Evolutionary conservation across 1,140 invertebrate species (phyloP).

Genomic region (Drosophila ironensis): DNA sequence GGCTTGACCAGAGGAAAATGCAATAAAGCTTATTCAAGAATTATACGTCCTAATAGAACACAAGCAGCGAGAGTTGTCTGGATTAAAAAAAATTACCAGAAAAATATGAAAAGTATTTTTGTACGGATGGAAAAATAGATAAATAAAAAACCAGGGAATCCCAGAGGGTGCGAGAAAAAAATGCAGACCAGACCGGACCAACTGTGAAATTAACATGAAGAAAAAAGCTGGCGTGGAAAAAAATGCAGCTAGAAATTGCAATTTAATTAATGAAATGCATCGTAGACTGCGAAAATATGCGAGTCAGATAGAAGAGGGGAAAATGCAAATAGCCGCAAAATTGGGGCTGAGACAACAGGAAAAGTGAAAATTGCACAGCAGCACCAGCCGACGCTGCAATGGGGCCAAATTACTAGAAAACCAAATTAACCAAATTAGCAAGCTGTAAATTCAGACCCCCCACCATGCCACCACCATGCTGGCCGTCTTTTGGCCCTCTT

Average conservation of each 20-base stretch:
- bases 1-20: slow-evolving; percentile 2
- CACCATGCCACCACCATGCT: too few species aligned
- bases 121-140: too few species aligned
- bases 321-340: slow-evolving; percentile 41
- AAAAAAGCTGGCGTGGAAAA: slow-evolving; percentile 13
- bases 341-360: slow-evolving; percentile 8
- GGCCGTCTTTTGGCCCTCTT: slow-evolving; percentile 1
- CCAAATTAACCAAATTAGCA: slow-evolving; percentile 76
- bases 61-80: not conserved
- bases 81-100: not conserved
- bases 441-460: slow-evolving; percentile 53
- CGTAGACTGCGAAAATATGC: slow-evolving; percentile 48
- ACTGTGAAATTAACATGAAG: slow-evolving; percentile 56
- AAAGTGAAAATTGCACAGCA: slow-evolving; percentile 49
- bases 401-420: slow-evolving; percentile 60
- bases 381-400: slow-evolving; percentile 6
- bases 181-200: slow-evolving; percentile 2
- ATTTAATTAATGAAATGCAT: slow-evolving; percentile 75
- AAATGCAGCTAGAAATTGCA: slow-evolving; percentile 57
- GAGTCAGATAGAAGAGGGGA: slow-evolving; percentile 1
- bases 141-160: slow-evolving; percentile 2
- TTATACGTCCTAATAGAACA: slow-evolving; percentile 24
- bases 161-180: slow-evolving; percentile 16
- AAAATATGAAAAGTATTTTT: not conserved
- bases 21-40: slow-evolving; percentile 35